These are phyloP conservation scores for Gastrophryne carolinensis DNA, from an alignment of 2,797 vertebrate genomes.

Conservation along the genomic window DNA sequence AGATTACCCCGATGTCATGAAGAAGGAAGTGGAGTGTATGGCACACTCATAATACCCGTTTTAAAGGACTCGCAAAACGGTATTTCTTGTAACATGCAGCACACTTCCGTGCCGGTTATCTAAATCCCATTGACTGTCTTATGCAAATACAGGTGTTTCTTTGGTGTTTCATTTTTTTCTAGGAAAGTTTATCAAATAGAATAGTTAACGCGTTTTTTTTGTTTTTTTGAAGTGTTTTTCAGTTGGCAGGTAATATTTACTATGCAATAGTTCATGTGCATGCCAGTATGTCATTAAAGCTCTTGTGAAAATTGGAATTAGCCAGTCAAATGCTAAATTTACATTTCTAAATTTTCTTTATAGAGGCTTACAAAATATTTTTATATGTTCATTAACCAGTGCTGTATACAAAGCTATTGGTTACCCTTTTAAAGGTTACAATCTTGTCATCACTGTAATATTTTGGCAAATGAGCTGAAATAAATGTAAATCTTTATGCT, in stretches of 20 bases:
- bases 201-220: not conserved
- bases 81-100: too few relatives aligned
- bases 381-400: conserved; percentile 77
- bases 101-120: not conserved
- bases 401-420: conserved; percentile 75
- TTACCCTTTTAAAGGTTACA: conserved; percentile 63
- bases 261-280: conserved; percentile 80
- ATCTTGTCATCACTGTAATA: conserved; percentile 79
- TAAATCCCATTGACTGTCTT: not conserved
- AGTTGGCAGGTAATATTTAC: conserved; percentile 33
- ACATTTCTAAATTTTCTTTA: conserved; percentile 80
- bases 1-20: too few relatives aligned
- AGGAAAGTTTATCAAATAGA: not conserved
- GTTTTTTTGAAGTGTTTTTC: not conserved
- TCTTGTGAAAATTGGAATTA: conserved; percentile 77
- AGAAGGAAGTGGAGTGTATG: too few relatives aligned
- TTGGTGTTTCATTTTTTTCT: not conserved
- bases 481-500: too few relatives aligned
- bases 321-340: conserved; percentile 75
- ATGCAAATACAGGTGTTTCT: not conserved
- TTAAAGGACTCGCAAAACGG: too few relatives aligned
- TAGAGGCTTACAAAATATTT: conserved; percentile 81
- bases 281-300: conserved; percentile 67
- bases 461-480: conserved; percentile 74
- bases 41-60: too few relatives aligned